Conservation (phyloP, 2,888 invertebrate species). For the Rotaria socialis region DNA sequence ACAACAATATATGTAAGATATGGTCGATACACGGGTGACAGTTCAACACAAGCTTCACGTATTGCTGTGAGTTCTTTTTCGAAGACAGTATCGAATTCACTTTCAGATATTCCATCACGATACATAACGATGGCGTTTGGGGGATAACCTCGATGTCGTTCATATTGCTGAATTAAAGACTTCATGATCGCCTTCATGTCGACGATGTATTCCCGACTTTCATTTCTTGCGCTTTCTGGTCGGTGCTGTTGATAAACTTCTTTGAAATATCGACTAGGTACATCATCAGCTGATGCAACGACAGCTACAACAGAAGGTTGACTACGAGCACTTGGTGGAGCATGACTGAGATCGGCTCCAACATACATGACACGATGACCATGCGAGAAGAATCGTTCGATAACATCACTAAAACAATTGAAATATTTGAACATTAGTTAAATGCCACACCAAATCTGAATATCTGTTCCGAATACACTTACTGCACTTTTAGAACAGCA, state of each 20-base stretch:
- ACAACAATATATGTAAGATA: conserved; percentile 45
- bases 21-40: conserved; percentile 37
- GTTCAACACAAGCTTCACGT: conserved; percentile 38
- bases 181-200: conserved; percentile 38
- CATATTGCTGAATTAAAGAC: conserved; percentile 27
- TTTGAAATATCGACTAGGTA: neutral
- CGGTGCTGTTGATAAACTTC: neutral
- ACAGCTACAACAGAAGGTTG: conserved; percentile 48
- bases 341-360: conserved; percentile 48
- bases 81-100: conserved; percentile 44
- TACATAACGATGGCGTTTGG: conserved; percentile 39
- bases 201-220: conserved; percentile 41
- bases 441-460: too few relatives aligned
- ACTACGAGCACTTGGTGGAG: conserved; percentile 41
- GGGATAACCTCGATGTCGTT: conserved; percentile 9
- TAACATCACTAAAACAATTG: neutral
- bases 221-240: neutral
- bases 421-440: too few relatives aligned
- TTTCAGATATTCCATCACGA: conserved; percentile 44
- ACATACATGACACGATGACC: conserved; percentile 43
- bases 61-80: conserved; percentile 42
- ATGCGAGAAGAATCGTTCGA: neutral
- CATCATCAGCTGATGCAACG: conserved; percentile 44
- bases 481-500: conserved; percentile 9
- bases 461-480: neutral